phyloP scores from a whole-genome alignment of 2,797 vertebrate species.

The Molossus alvarezi region DNA sequence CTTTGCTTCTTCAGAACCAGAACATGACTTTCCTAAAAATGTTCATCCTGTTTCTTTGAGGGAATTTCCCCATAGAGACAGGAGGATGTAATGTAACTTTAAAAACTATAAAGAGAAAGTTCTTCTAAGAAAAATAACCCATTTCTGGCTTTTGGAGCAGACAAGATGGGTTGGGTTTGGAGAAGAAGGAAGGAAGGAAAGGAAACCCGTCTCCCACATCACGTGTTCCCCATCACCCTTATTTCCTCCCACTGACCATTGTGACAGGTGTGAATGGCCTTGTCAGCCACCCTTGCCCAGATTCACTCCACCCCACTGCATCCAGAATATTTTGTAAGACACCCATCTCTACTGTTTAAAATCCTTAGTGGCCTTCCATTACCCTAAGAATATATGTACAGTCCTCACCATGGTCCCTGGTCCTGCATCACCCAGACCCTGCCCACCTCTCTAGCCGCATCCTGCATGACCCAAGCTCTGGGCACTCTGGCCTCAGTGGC shows the following conservation, averaged over 20 bases:
- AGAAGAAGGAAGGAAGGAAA: neutral
- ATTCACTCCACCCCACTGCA: neutral
- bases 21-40: neutral
- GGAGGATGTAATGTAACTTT: neutral
- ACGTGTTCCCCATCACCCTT: neutral
- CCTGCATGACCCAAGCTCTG: neutral
- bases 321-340: neutral
- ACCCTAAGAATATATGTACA: neutral
- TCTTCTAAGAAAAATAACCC: constrained; percentile 25
- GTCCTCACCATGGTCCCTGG: neutral
- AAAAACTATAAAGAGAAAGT: neutral
- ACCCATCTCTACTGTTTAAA: neutral
- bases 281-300: neutral
- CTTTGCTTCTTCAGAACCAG: neutral
- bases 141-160: neutral
- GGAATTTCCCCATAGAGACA: neutral
- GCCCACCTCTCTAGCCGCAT: neutral
- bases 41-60: constrained; percentile 10
- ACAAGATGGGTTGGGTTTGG: neutral
- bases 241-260: neutral
- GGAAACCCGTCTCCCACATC: neutral
- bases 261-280: neutral
- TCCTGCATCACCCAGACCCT: neutral
- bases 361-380: neutral
- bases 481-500: neutral